phyloP scores from a whole-genome alignment of 2,888 invertebrate species.

The Camptogramma bilineatum region DNA sequence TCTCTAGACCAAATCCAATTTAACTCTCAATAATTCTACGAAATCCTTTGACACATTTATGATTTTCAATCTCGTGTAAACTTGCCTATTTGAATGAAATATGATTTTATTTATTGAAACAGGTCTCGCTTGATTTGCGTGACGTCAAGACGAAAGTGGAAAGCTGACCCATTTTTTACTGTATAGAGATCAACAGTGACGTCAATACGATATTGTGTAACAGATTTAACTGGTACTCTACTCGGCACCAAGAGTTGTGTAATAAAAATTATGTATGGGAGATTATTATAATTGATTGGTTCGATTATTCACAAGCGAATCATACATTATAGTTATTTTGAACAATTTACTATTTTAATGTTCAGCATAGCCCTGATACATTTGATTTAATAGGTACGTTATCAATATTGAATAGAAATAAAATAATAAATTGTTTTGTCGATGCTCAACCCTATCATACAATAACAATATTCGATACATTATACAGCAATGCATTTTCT shows the following conservation, averaged over 20 bases:
- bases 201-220: constrained; percentile 64
- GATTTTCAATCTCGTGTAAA: constrained; percentile 25
- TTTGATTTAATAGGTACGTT: constrained; percentile 9
- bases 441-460: neutral
- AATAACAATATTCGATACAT: neutral
- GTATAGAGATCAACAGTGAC: constrained; percentile 65
- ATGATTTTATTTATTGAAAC: constrained; percentile 33
- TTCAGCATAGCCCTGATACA: constrained; percentile 49
- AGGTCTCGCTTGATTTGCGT: constrained; percentile 53
- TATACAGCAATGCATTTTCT: constrained; percentile 39
- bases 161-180: constrained; percentile 76
- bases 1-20: constrained; percentile 7
- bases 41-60: constrained; percentile 33
- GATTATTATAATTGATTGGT: constrained; percentile 43
- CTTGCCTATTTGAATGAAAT: constrained; percentile 39
- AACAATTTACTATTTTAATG: constrained; percentile 17
- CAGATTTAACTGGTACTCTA: constrained; percentile 49
- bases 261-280: constrained; percentile 64
- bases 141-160: constrained; percentile 71
- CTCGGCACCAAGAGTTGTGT: constrained; percentile 56
- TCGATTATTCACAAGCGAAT: constrained; percentile 37
- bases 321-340: constrained; percentile 30
- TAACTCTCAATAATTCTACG: constrained; percentile 19
- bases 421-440: neutral
- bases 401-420: neutral